phyloP scores from a whole-genome alignment of 2,113 vertebrate genomes.

The Pterophyllum scalare region DNA sequence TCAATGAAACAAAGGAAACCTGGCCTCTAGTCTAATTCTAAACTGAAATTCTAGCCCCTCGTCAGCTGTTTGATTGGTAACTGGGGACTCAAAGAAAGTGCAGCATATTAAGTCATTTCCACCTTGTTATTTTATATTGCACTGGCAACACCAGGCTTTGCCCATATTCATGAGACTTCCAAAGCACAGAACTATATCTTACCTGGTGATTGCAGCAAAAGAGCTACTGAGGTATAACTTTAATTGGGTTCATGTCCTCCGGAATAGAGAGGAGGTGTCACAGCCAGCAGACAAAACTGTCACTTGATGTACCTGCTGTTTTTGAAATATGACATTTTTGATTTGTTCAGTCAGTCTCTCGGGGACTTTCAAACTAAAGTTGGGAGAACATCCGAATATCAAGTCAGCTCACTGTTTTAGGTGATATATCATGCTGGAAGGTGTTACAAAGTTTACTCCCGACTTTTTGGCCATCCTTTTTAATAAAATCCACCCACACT shows the following conservation, averaged over 20 bases:
- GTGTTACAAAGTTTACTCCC: background rate
- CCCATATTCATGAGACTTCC: background rate
- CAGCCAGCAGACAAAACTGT: background rate
- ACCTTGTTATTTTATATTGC: too few species aligned
- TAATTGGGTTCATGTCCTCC: slow-evolving; percentile 1
- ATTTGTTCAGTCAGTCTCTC: background rate
- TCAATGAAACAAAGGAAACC: too few species aligned
- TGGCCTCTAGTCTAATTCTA: too few species aligned
- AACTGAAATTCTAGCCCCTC: too few species aligned
- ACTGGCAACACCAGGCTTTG: too few species aligned
- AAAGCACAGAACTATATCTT: background rate
- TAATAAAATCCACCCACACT: background rate
- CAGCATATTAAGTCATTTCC: too few species aligned
- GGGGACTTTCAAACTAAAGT: background rate
- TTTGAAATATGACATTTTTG: background rate
- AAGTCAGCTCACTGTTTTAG: background rate
- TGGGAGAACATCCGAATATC: background rate
- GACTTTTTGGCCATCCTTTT: background rate
- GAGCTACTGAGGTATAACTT: background rate
- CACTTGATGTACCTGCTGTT: slow-evolving; percentile 3
- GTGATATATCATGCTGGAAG: background rate
- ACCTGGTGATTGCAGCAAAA: background rate
- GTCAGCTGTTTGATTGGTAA: too few species aligned
- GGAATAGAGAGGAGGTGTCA: background rate
- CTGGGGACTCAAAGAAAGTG: too few species aligned